Conservation (phyloP, 2,888 invertebrate genomes). For the Plebejus melissa region DNA sequence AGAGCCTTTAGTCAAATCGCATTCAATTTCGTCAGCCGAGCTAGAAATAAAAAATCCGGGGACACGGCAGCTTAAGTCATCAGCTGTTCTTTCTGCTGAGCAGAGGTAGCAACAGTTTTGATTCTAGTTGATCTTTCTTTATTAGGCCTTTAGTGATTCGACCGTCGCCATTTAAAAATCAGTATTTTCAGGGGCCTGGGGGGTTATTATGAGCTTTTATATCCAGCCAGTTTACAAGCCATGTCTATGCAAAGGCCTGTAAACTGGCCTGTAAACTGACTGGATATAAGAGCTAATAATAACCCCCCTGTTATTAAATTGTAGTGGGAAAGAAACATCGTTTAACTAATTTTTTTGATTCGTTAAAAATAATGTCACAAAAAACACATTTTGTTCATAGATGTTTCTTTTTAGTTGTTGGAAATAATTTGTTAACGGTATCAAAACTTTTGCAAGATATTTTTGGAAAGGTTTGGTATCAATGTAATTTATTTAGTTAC, state of each 20-base stretch:
- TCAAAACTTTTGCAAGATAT: background rate
- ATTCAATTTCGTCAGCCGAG: background rate
- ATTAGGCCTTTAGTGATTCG: background rate
- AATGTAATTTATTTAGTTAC: constrained; percentile 20
- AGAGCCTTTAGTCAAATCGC: background rate
- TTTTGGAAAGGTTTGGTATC: constrained; percentile 1
- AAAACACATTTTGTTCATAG: background rate
- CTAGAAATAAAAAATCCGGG: background rate
- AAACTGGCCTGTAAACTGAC: too few relatives aligned
- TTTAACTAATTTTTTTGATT: background rate
- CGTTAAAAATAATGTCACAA: background rate
- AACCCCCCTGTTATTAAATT: background rate
- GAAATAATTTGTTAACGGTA: constrained; percentile 14
- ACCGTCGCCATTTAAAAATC: background rate
- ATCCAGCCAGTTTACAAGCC: too few relatives aligned
- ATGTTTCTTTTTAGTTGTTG: constrained; percentile 27
- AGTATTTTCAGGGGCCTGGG: background rate
- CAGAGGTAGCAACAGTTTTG: background rate
- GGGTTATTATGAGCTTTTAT: too few relatives aligned
- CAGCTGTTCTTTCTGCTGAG: background rate
- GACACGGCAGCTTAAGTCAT: background rate
- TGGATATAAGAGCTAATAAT: too few relatives aligned
- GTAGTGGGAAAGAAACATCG: background rate
- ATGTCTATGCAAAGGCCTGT: too few relatives aligned
- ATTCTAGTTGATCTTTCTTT: background rate